Conservation (phyloP, 1,140 invertebrate species). For the Amyelois transitella region DNA sequence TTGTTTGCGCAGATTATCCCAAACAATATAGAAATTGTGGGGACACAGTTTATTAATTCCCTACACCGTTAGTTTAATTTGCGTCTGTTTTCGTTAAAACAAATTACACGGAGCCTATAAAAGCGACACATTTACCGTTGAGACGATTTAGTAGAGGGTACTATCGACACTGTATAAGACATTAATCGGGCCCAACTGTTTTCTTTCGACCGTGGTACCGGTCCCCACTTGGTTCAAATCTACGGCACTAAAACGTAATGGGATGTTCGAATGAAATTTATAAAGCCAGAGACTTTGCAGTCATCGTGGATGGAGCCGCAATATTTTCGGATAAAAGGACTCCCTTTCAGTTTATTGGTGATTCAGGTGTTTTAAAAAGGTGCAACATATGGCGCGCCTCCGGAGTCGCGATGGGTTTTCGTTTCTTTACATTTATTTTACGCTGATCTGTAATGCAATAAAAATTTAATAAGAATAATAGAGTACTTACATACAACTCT, state of each 20-base stretch:
- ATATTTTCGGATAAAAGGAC: slow-evolving; percentile 8
- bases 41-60: background rate
- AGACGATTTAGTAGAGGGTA: slow-evolving; percentile 41
- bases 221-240: slow-evolving; percentile 7
- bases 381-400: slow-evolving; percentile 3
- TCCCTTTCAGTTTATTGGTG: slow-evolving; percentile 3
- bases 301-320: background rate
- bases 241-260: slow-evolving; percentile 21
- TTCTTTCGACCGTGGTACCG: slow-evolving; percentile 12
- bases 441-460: background rate
- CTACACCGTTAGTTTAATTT: background rate
- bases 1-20: background rate
- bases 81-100: slow-evolving; percentile 14
- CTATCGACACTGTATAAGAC: slow-evolving; percentile 35
- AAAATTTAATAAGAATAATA: background rate
- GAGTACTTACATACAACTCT: background rate
- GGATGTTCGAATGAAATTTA: slow-evolving; percentile 9
- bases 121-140: slow-evolving; percentile 41
- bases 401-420: background rate
- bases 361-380: slow-evolving; percentile 10
- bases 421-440: background rate
- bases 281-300: background rate
- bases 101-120: slow-evolving; percentile 43
- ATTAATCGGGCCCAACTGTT: slow-evolving; percentile 29
- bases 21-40: background rate